These are phyloP conservation scores for Acanthisitta chloris DNA, from an alignment of 2,113 vertebrate genomes.

Conservation along the genomic window DNA sequence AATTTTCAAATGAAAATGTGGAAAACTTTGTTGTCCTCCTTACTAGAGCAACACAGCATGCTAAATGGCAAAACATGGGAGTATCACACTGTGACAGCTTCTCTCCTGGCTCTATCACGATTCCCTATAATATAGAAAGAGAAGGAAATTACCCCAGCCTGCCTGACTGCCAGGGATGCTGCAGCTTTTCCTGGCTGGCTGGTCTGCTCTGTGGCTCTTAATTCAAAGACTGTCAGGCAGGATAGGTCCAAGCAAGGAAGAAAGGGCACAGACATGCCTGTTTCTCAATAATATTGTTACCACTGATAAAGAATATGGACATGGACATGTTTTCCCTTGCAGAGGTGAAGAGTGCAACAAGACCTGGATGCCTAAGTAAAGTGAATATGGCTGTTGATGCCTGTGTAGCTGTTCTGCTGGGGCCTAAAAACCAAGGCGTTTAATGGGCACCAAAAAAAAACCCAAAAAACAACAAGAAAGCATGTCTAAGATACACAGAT, in stretches of 20 bases:
- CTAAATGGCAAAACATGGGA: neutral
- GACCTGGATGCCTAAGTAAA: neutral
- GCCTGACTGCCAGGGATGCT: neutral
- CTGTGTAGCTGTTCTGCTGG: neutral
- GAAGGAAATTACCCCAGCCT: neutral
- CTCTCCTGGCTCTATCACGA: neutral
- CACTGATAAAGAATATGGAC: neutral
- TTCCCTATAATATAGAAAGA: neutral
- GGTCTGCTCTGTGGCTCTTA: neutral
- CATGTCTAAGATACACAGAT: neutral
- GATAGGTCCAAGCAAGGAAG: neutral
- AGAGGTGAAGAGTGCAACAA: neutral
- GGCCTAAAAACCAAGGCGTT: neutral
- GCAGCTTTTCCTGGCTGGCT: neutral
- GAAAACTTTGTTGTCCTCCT: neutral
- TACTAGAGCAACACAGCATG: neutral
- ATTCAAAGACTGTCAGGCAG: neutral
- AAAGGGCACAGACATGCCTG: neutral
- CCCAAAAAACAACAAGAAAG: neutral
- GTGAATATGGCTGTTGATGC: neutral
- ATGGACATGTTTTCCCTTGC: neutral
- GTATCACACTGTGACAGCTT: neutral
- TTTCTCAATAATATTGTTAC: neutral
- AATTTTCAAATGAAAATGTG: neutral
- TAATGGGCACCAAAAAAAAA: fast-evolving